Evolutionary conservation across 2,888 invertebrate species (phyloP).

Genomic region (Spicauda simplicius): DNA sequence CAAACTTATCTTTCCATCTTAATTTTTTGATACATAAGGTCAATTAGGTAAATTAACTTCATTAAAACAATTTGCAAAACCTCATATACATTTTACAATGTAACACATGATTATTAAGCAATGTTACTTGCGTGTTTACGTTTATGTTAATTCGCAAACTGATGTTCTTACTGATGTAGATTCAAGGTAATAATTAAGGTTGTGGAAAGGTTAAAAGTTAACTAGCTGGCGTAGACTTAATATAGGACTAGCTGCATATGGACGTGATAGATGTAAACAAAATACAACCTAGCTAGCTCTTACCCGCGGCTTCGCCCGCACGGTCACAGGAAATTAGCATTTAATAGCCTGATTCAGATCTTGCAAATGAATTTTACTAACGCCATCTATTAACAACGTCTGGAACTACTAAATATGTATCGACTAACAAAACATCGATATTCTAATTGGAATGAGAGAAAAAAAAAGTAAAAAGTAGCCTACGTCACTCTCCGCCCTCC

Average conservation of each 20-base stretch:
- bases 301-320: no score
- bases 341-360: no score
- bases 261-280: no score
- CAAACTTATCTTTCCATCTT: neutral
- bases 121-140: constrained; percentile 6
- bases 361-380: no score
- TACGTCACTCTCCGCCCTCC: no score
- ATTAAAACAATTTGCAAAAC: neutral
- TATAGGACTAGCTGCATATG: constrained; percentile 20
- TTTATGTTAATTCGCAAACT: constrained; percentile 19
- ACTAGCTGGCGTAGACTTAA: constrained; percentile 25
- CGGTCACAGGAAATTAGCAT: no score
- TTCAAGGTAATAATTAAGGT: constrained; percentile 35
- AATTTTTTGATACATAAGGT: neutral
- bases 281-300: no score
- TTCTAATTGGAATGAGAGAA: no score
- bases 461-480: no score
- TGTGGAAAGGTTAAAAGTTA: constrained; percentile 35
- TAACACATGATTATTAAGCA: constrained; percentile 7
- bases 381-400: no score
- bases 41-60: neutral
- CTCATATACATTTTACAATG: neutral
- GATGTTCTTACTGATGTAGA: constrained; percentile 22
- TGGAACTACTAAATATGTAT: no score
- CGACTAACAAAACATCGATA: no score